phyloP scores from a whole-genome alignment of 2,113 vertebrate species.

The Thunnus thynnus region DNA sequence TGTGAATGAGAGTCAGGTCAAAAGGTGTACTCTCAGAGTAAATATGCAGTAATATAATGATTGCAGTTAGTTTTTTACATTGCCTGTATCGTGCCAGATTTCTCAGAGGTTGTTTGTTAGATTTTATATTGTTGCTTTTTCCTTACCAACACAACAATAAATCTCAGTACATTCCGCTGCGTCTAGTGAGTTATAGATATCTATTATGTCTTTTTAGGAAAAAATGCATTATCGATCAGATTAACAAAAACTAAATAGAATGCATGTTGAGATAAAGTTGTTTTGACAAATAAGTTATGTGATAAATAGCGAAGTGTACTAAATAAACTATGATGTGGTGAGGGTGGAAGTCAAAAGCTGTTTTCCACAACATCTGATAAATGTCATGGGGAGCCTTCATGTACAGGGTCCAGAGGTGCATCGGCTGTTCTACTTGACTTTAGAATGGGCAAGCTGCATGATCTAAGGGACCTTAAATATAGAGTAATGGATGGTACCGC shows the following conservation, averaged over 20 bases:
- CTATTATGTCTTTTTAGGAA: too few relatives aligned
- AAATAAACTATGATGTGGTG: constrained; percentile 21
- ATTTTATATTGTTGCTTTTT: background rate
- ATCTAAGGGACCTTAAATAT: constrained; percentile 51
- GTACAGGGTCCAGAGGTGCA: constrained; percentile 23
- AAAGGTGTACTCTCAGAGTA: background rate
- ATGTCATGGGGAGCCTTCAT: background rate
- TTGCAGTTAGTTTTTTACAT: background rate
- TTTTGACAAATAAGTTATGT: background rate
- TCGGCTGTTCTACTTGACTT: constrained; percentile 3
- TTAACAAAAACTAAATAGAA: too few relatives aligned
- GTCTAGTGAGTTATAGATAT: too few relatives aligned
- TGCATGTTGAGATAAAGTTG: background rate
- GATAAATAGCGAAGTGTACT: background rate
- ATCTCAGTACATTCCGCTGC: background rate
- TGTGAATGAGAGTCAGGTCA: background rate
- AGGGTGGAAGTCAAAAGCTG: background rate
- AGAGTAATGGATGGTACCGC: constrained; percentile 32
- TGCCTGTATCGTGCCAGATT: background rate
- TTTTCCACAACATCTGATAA: constrained; percentile 10
- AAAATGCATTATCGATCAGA: too few relatives aligned
- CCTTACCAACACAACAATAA: background rate
- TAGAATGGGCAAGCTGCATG: constrained; percentile 31
- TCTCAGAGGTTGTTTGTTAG: background rate
- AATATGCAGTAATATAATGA: background rate